Base-by-base conservation (phyloP, 1,140 invertebrate genomes). In the Drosophila athabasca region DNA sequence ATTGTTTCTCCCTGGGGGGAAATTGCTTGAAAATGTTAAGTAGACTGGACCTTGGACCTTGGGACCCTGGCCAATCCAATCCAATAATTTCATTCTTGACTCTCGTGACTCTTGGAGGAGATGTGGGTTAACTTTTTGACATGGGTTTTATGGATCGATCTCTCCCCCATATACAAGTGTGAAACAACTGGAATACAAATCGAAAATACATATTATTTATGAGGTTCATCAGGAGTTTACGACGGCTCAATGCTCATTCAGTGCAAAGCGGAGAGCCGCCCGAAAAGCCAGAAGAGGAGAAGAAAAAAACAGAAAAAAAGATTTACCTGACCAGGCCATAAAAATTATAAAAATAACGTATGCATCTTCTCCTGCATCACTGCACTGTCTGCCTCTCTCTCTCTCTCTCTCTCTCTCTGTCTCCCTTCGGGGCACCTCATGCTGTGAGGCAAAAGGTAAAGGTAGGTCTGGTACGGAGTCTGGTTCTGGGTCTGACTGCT, bases 151-250 rank as follows among this genome's bases (percentile, higher is more conserved):
- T 78, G 79, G 74, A 66, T 69, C 50, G 45, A 15, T 45, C 49
- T 52, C 50, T 39, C 49, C 50, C 9, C 17, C 13, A n/a, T 49
- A 39, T 39, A 11, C 9, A 87, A 83, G 83, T 88, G 83, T 88
- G 83, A 88, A 87, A 35, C 60, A 67, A 79, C 75, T 76, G 68
- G 71, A 73, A 88, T 88, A 87, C 83, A 83, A 88, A 88, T 88
- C 79, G 83, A 79, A 87, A 11, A 83, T 62, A 88, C 67, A 83
- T 87, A 87, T 87, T 87, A 87, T 87, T 87, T 87, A 87, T 87
- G 83, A 87, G 70, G 79, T 88, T 88, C 83, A 87, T 87, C 83
- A 87, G 83, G 83, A 87, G 83, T 87, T 87, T 87, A 87, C 83
- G 82, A 85, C 68, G 76, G 65, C 70, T 82, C 79, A 72, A 69